Conservation (phyloP, 30 jellyfish, hydroid and myxozoan genomes). For the Kudoa iwatai region DNA sequence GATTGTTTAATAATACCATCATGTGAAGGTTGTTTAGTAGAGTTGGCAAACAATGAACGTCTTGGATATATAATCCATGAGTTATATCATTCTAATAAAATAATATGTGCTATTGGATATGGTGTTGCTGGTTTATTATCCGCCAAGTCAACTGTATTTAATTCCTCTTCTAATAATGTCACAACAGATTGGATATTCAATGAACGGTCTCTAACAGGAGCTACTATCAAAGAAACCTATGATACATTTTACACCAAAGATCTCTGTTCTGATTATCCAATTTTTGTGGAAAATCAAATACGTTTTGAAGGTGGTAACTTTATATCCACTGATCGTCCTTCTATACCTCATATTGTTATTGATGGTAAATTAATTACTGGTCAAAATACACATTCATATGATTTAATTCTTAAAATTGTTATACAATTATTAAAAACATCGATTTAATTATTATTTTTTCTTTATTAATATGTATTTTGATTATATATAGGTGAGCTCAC, state of each 20-base stretch:
- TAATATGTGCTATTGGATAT: neutral
- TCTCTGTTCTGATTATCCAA: no score
- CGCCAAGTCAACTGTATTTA: no score
- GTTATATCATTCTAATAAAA: no score
- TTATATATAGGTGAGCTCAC: no score
- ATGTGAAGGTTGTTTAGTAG: neutral
- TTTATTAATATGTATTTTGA: no score
- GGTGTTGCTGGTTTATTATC: neutral
- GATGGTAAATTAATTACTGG: neutral
- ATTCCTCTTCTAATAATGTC: no score
- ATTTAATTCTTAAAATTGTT: no score
- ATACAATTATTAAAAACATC: no score
- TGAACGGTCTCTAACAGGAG: neutral
- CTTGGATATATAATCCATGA: neutral
- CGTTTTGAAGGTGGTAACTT: neutral
- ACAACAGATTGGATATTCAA: neutral
- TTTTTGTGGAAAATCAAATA: neutral
- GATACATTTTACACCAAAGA: no score
- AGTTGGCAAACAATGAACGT: conserved; percentile 1
- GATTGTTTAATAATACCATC: neutral
- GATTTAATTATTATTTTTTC: no score
- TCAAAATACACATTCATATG: neutral
- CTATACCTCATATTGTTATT: neutral
- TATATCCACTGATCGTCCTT: neutral
- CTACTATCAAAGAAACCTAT: neutral